Evolutionary conservation across 2,888 invertebrate species (phyloP), one percentile per base, ranked within the genome.

Genomic region (Lasioglossum morio): DNA sequence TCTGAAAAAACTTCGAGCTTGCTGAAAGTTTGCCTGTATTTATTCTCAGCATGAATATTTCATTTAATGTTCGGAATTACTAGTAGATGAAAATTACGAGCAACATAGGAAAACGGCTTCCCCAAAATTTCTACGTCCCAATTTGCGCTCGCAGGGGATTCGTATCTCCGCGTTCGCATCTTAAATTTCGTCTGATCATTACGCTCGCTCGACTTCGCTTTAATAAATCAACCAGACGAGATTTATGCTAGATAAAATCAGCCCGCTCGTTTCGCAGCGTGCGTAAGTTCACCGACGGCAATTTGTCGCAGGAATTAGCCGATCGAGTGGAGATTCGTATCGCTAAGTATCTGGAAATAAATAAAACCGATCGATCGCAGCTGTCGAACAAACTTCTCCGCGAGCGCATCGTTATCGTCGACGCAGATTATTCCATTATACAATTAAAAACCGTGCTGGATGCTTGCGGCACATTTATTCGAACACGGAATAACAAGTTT

Each of bases 321-420:
- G 46, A 74, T 69, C 40, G 48, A 60, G 53, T 37, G 53, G 30
- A 69, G 81, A 76, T 81, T 37, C 66, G 48, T n/a, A 34, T 81
- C 43, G 57, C 75, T 30, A 69, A 69, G 53, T 43, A 75, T 14
- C 40, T n/a, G 70, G 66, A 34, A 66, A 66, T 66, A 53, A 30
- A 37, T n/a, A 16, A 74, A 74, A 74, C 74, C 74, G 69, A 53
- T 19, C 53, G 40, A 72, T 78, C 57, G 66, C 46, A 34, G 23
- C 23, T 34, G 66, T 66, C 34, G 76, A 19, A 27, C 69, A 76
- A 76, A 76, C 70, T 7, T 81, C 46, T 57, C 70, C 23, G 34
- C 7, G 66, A 34, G 66, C 19, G 66, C 66, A 34, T 66, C 66
- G 66, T 37, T 46, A 34, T 23, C 46, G 19, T 34, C 60, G 19